Percentiles rank a stretch among this genome's conserved stretches.
Evolutionary conservation across 2,113 vertebrate species (phyloP).

Genomic region (Potamarius usumacintae): DNA sequence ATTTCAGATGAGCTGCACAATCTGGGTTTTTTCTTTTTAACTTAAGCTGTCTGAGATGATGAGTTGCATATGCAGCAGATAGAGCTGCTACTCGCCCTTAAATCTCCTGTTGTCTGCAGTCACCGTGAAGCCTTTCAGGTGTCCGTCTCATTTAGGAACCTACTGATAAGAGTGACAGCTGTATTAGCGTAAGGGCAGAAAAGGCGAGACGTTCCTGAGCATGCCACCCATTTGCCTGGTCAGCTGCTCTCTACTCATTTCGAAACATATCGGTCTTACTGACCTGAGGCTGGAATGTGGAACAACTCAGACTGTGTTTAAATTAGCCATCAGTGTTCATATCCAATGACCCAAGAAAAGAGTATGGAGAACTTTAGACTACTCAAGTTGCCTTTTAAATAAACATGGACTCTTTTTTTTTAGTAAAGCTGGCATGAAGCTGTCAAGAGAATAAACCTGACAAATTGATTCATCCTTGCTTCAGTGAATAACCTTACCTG

Average conservation of each 20-base stretch:
- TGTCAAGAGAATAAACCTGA: neutral
- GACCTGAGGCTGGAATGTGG: slow-evolving; percentile 24
- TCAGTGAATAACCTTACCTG: neutral
- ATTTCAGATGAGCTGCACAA: neutral
- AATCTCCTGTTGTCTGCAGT: neutral
- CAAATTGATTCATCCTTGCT: neutral
- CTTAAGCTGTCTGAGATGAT: neutral
- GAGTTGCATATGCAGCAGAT: neutral
- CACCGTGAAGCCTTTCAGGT: neutral
- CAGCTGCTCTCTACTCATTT: slow-evolving; percentile 45
- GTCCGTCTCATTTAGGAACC: neutral
- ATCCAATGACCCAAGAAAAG: neutral
- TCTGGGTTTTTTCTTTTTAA: neutral
- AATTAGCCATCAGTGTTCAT: slow-evolving; percentile 11
- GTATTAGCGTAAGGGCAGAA: slow-evolving; percentile 2
- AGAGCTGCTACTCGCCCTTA: neutral
- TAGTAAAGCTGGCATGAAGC: neutral
- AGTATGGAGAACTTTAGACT: neutral
- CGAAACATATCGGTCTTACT: slow-evolving; percentile 31
- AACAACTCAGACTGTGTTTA: neutral
- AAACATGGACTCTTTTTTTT: neutral
- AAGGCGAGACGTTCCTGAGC: neutral
- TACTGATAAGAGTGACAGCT: slow-evolving; percentile 35
- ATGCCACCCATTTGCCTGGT: slow-evolving; percentile 10
- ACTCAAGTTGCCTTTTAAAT: neutral